A percentile compares a stretch with the other conserved stretches of the same genome.
Conservation (phyloP, 2,888 invertebrate species). For the Aromia moschata region DNA sequence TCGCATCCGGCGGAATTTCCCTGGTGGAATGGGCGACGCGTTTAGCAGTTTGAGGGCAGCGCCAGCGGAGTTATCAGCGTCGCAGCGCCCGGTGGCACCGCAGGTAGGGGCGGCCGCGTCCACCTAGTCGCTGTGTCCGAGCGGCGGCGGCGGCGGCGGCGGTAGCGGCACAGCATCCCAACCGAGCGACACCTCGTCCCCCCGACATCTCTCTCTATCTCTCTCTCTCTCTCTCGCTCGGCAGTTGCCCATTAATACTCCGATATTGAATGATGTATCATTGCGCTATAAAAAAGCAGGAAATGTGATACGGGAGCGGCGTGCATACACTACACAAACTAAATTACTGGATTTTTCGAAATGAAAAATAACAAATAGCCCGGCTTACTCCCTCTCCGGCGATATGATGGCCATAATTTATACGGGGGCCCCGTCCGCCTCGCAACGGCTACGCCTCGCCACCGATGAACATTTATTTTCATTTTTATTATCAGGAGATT, state of each 20-base stretch:
- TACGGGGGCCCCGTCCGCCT: slow-evolving; percentile 55
- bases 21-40: slow-evolving; percentile 19
- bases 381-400: slow-evolving; percentile 62
- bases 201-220: slow-evolving; percentile 19
- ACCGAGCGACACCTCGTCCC: slow-evolving; percentile 39
- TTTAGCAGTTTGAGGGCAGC: neutral
- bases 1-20: slow-evolving; percentile 2
- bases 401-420: slow-evolving; percentile 64
- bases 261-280: slow-evolving; percentile 66
- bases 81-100: slow-evolving; percentile 1
- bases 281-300: slow-evolving; percentile 65
- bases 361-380: slow-evolving; percentile 66
- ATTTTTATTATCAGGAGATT: slow-evolving; percentile 65
- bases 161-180: slow-evolving; percentile 38
- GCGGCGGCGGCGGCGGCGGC: slow-evolving; percentile 18
- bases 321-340: slow-evolving; percentile 63
- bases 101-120: neutral
- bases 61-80: slow-evolving; percentile 25
- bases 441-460: slow-evolving; percentile 58
- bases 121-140: slow-evolving; percentile 1
- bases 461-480: slow-evolving; percentile 64
- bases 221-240: slow-evolving; percentile 32
- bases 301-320: slow-evolving; percentile 64
- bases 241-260: slow-evolving; percentile 46
- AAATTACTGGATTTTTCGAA: slow-evolving; percentile 65